Conservation (phyloP, 37 sponge, comb jelly and placozoan species). For the Hexactinellida sp. region DNA sequence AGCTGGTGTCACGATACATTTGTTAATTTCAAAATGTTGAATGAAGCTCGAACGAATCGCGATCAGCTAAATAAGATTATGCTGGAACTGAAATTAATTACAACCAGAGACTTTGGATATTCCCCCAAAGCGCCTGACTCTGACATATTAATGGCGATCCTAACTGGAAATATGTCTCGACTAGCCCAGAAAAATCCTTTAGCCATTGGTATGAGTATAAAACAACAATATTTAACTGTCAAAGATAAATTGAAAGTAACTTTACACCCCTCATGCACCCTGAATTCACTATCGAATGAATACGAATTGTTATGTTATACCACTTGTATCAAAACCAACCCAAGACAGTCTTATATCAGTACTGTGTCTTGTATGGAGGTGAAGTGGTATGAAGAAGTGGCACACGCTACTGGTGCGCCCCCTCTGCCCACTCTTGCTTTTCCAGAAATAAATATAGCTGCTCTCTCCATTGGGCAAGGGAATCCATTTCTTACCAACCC, state of each 20-base stretch:
- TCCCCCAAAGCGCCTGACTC: neutral
- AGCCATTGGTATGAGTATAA: neutral
- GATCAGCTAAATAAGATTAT: neutral
- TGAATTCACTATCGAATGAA: neutral
- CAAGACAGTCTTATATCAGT: neutral
- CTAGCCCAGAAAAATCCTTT: neutral
- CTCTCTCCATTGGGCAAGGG: too few relatives aligned
- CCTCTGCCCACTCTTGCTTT: too few relatives aligned
- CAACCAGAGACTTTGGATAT: neutral
- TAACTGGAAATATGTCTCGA: neutral
- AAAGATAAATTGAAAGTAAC: neutral
- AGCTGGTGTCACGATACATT: neutral
- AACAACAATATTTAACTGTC: neutral
- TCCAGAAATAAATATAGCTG: too few relatives aligned
- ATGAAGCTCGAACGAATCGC: neutral
- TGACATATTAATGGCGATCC: neutral
- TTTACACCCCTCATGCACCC: neutral
- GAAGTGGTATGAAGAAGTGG: neutral
- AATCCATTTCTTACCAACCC: too few relatives aligned
- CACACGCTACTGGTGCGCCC: neutral
- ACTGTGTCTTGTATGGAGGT: neutral
- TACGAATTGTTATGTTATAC: neutral
- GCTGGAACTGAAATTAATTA: neutral
- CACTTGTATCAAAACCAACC: neutral
- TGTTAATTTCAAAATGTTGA: neutral